Evolutionary conservation across 2,888 invertebrate genomes (phyloP), one percentile per base, ranked within the genome.

Genomic region (Sylvicola cinctus): DNA sequence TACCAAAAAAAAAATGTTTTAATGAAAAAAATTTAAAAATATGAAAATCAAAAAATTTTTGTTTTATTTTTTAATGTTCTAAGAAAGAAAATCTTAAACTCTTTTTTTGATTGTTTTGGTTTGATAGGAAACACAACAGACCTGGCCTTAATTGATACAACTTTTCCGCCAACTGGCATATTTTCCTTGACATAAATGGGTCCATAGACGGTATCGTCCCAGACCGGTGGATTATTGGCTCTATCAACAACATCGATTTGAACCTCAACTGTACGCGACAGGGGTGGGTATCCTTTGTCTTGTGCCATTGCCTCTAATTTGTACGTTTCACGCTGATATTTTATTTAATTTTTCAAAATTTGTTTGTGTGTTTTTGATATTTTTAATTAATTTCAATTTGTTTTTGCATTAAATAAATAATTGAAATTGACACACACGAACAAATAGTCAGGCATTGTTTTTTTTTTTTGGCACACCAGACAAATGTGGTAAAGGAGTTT

Each of bases 91-190:
- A n/a, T n/a, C n/a, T n/a, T n/a, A n/a, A n/a, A n/a, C n/a, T n/a
- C n/a, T n/a, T n/a, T n/a, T n/a, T n/a, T n/a, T n/a, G n/a, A n/a
- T n/a, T n/a, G n/a, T n/a, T n/a, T n/a, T n/a, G n/a, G n/a, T n/a
- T n/a, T n/a, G n/a, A n/a, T n/a, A n/a, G n/a, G n/a, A n/a, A n/a
- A n/a, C n/a, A n/a, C n/a, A n/a, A 78, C 85, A 78, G 84, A 90
- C 88, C 88, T 88, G 78, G 91, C 91, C 80, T 90, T 90, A 66
- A 90, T 80, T 67, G 88, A 87, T 66, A 88, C 81, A 73, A 91
- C 87, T 76, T 81, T 87, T 68, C 85, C 84, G 68, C 90, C 91
- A 62, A 90, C 87, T 69, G 88, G 81, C 72, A 84, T 79, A 72
- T 90, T 90, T 73, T 91, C 90, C 76, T 84, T 81, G 68, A 88